phyloP scores from a whole-genome alignment of 1,140 invertebrate species.

The Pararge aegeria region DNA sequence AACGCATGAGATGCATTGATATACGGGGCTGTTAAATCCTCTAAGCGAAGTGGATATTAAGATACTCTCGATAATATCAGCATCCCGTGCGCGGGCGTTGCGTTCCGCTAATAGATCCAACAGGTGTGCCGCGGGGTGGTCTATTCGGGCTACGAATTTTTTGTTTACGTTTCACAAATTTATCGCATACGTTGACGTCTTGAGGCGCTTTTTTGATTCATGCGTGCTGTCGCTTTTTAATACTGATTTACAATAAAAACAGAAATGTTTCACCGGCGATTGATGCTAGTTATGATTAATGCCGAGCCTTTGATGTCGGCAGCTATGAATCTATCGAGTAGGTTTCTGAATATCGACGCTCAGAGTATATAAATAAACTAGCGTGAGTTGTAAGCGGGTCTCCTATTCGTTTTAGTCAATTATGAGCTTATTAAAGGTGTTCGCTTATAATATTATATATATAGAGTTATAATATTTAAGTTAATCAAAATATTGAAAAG shows the following conservation, averaged over 20 bases:
- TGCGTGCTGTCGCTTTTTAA: slow-evolving; percentile 74
- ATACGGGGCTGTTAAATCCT: slow-evolving; percentile 40
- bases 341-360: slow-evolving; percentile 71
- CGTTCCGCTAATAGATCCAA: slow-evolving; percentile 61
- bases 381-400: slow-evolving; percentile 45
- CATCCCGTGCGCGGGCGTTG: slow-evolving; percentile 34
- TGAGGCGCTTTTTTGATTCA: slow-evolving; percentile 70
- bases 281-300: slow-evolving; percentile 79
- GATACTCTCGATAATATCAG: slow-evolving; percentile 47
- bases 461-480: slow-evolving; percentile 34
- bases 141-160: slow-evolving; percentile 55
- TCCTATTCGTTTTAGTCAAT: slow-evolving; percentile 64
- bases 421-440: slow-evolving; percentile 64
- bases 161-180: slow-evolving; percentile 72
- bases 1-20: slow-evolving; percentile 59
- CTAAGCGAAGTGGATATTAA: slow-evolving; percentile 21
- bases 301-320: slow-evolving; percentile 70
- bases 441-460: no score
- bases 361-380: slow-evolving; percentile 65
- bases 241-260: slow-evolving; percentile 79
- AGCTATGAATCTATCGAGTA: slow-evolving; percentile 76
- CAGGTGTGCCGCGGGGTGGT: slow-evolving; percentile 71
- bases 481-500: neutral
- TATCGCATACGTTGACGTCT: slow-evolving; percentile 69
- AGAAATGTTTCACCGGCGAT: slow-evolving; percentile 69